A percentile compares a stretch with the other conserved stretches of the same genome.
phyloP scores from a whole-genome alignment of 2,797 vertebrate species.

The Schizopygopsis pylzovi region DNA sequence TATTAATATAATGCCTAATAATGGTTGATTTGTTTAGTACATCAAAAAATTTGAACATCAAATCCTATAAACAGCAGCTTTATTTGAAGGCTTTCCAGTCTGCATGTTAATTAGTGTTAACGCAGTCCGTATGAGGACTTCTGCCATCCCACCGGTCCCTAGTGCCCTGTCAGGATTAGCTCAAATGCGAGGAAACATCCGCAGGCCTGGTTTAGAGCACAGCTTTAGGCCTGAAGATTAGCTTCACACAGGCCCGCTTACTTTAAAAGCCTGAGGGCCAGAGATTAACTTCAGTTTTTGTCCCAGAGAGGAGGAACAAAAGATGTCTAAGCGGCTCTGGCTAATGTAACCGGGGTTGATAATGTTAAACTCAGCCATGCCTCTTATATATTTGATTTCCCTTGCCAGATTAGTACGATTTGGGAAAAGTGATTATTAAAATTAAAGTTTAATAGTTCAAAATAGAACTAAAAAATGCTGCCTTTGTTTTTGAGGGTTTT shows the following conservation, averaged over 20 bases:
- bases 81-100: constrained; percentile 32
- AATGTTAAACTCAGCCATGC: constrained; percentile 13
- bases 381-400: constrained; percentile 11
- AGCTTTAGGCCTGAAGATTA: constrained; percentile 37
- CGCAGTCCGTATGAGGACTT: neutral
- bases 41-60: constrained; percentile 26
- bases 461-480: neutral
- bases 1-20: neutral
- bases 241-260: constrained; percentile 60
- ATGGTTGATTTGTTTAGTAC: constrained; percentile 29
- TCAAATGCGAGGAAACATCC: constrained; percentile 61
- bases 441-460: neutral
- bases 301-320: constrained; percentile 34
- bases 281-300: constrained; percentile 64
- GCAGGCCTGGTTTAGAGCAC: constrained; percentile 35
- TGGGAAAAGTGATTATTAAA: neutral
- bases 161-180: constrained; percentile 69
- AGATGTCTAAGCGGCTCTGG: constrained; percentile 1
- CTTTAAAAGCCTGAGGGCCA: constrained; percentile 55
- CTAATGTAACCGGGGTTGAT: constrained; percentile 25
- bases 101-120: constrained; percentile 48
- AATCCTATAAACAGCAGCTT: constrained; percentile 44
- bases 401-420: neutral
- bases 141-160: constrained; percentile 47
- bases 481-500: neutral